Conservation (phyloP, 2,797 vertebrate genomes). For the Sarcophilus harrisii region DNA sequence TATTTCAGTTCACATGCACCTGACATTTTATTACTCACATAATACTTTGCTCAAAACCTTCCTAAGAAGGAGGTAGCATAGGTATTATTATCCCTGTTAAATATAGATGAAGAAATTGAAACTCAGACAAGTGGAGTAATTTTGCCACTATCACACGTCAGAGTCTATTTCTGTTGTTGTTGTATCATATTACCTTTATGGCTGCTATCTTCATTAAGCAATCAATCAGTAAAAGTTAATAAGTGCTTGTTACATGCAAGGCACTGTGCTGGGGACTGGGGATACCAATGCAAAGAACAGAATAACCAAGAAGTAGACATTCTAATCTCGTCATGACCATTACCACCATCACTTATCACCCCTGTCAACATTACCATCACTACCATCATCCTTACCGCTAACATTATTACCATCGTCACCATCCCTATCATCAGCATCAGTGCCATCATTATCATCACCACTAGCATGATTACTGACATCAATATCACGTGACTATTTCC, state of each 20-base stretch:
- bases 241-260: neutral
- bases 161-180: neutral
- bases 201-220: neutral
- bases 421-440: neutral
- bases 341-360: neutral
- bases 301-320: neutral
- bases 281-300: neutral
- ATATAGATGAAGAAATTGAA: neutral
- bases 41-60: neutral
- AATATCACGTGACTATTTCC: neutral
- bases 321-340: neutral
- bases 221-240: neutral
- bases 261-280: neutral
- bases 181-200: neutral
- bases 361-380: neutral
- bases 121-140: neutral
- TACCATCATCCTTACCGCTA: neutral
- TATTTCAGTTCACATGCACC: neutral
- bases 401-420: neutral
- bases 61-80: neutral
- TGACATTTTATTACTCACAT: neutral
- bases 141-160: neutral
- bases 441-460: neutral
- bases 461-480: neutral
- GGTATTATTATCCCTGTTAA: neutral